Percentiles rank a stretch among this genome's conserved stretches.
Conservation (phyloP, 2,797 vertebrate species). For the Eospalax fontanierii region DNA sequence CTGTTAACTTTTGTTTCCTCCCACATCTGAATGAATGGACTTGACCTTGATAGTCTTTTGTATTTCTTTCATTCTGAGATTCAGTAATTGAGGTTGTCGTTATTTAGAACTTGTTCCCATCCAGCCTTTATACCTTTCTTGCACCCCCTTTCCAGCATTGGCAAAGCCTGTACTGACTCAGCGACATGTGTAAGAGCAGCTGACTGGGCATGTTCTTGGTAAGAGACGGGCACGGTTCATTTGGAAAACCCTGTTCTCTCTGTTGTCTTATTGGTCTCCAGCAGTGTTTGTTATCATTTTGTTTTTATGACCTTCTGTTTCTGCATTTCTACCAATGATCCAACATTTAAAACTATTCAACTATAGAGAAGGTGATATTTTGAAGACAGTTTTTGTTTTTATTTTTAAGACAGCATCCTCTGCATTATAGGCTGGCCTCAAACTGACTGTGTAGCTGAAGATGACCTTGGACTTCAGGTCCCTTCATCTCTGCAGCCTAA, state of each 20-base stretch:
- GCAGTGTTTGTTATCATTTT: neutral
- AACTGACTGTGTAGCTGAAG: neutral
- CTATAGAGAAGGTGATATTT: neutral
- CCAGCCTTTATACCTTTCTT: neutral
- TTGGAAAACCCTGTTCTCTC: neutral
- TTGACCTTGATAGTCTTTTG: neutral
- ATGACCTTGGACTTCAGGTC: neutral
- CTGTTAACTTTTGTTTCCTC: neutral
- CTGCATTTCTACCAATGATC: neutral
- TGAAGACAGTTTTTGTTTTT: neutral
- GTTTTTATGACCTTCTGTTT: neutral
- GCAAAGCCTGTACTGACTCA: neutral
- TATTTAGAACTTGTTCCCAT: too few species aligned
- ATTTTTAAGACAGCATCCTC: neutral
- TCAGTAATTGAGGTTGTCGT: neutral
- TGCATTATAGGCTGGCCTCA: neutral
- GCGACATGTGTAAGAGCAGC: neutral
- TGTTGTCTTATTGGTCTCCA: neutral
- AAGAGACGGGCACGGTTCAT: neutral
- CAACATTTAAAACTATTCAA: conserved; percentile 33
- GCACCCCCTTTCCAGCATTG: too few species aligned
- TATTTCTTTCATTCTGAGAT: neutral
- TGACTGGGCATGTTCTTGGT: neutral
- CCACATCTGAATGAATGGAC: neutral
- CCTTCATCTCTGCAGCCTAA: neutral